Evolutionary conservation across 2,797 vertebrate genomes (phyloP).

Genomic region (Perodicticus potto): DNA sequence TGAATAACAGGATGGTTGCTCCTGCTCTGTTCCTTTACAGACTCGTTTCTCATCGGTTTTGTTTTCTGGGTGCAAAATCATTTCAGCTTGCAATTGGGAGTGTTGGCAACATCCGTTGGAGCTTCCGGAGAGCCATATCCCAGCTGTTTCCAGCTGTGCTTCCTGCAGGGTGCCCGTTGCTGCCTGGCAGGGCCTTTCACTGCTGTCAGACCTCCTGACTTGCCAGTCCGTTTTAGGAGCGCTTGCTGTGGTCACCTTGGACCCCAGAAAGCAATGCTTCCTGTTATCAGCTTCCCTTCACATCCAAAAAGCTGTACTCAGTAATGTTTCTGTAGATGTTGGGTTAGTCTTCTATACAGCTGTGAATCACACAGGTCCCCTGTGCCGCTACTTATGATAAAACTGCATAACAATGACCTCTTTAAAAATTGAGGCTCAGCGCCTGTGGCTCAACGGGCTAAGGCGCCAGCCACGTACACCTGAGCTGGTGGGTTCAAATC

Average conservation of each 20-base stretch:
- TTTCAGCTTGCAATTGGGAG: constrained; percentile 26
- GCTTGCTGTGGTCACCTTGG: constrained; percentile 49
- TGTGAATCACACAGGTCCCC: constrained; percentile 45
- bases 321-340: neutral
- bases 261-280: neutral
- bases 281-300: neutral
- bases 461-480: no score
- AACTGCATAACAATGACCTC: constrained; percentile 63
- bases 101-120: neutral
- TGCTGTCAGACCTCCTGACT: neutral
- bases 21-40: neutral
- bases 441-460: no score
- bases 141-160: constrained; percentile 8
- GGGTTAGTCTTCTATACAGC: neutral
- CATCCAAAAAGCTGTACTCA: constrained; percentile 33
- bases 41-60: constrained; percentile 57
- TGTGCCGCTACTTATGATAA: constrained; percentile 63
- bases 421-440: constrained; percentile 77
- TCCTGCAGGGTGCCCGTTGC: neutral
- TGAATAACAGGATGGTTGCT: constrained; percentile 57
- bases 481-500: no score
- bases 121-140: neutral
- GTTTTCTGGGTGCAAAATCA: constrained; percentile 61
- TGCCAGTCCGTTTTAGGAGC: neutral
- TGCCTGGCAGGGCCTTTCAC: neutral